Evolutionary conservation across 2,888 invertebrate species (phyloP).

Genomic region (Blastobasis lacticolella): DNA sequence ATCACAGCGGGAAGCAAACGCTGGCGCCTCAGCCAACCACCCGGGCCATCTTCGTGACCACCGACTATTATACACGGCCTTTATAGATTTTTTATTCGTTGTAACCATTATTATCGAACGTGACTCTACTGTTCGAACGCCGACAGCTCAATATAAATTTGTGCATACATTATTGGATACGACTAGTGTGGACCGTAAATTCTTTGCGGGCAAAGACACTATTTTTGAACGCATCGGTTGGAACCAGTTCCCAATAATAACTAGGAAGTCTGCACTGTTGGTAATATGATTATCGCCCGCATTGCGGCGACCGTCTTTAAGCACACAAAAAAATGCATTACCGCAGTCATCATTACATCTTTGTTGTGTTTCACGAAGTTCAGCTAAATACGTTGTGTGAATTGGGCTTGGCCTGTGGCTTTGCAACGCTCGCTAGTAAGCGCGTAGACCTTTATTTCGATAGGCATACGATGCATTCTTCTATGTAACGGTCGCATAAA

Average conservation of each 20-base stretch:
- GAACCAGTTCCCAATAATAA: slow-evolving; percentile 58
- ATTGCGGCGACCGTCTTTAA: slow-evolving; percentile 51
- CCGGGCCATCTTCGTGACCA: slow-evolving; percentile 58
- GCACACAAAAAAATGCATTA: slow-evolving; percentile 65
- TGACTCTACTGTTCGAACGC: slow-evolving; percentile 51
- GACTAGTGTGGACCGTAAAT: background rate
- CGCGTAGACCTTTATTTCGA: no score
- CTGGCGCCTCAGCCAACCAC: slow-evolving; percentile 59
- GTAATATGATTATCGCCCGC: slow-evolving; percentile 63
- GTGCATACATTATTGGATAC: slow-evolving; percentile 36
- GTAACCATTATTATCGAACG: slow-evolving; percentile 46
- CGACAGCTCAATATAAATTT: slow-evolving; percentile 50
- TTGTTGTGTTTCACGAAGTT: slow-evolving; percentile 65
- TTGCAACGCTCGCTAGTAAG: slow-evolving; percentile 14
- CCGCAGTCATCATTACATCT: slow-evolving; percentile 61
- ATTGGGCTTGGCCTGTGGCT: slow-evolving; percentile 49
- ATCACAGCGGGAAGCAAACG: slow-evolving; percentile 59
- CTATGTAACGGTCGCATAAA: background rate
- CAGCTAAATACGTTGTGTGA: slow-evolving; percentile 68
- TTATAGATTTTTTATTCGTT: slow-evolving; percentile 49
- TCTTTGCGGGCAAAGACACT: slow-evolving; percentile 9
- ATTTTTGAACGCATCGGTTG: slow-evolving; percentile 14
- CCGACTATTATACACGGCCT: slow-evolving; percentile 55
- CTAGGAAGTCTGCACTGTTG: slow-evolving; percentile 52
- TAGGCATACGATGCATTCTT: no score